Conservation (phyloP, 1,140 invertebrate species). For the Babylonia areolata region DNA sequence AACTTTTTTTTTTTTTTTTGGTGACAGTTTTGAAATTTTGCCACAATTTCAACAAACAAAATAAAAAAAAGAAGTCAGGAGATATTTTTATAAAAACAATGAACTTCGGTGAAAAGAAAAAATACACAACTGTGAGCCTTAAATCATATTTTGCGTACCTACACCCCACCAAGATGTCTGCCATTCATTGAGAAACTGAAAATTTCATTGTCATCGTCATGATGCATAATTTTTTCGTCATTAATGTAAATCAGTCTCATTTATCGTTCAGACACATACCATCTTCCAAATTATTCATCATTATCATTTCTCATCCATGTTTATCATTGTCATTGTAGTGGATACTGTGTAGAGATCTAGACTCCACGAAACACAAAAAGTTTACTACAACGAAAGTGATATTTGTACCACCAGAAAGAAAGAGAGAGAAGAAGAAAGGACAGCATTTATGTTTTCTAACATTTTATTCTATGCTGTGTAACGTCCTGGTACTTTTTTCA, state of each 20-base stretch:
- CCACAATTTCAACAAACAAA: no score
- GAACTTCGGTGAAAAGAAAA: background rate
- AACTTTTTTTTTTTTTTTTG: background rate
- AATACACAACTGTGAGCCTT: conserved; percentile 12
- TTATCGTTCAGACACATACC: background rate
- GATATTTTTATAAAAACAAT: conserved; percentile 3
- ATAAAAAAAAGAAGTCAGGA: background rate
- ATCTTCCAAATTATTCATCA: background rate
- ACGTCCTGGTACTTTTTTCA: no score
- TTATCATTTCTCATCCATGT: background rate
- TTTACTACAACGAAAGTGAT: background rate
- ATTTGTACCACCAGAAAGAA: background rate
- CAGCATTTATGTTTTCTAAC: no score
- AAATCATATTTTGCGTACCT: background rate
- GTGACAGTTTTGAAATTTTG: no score
- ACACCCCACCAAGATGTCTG: conserved; percentile 16
- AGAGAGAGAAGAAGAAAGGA: background rate
- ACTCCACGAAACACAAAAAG: background rate
- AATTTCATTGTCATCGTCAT: background rate
- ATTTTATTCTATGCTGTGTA: no score
- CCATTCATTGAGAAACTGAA: background rate
- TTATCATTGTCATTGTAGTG: background rate
- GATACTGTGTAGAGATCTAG: background rate
- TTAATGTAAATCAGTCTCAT: background rate
- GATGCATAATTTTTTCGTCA: no score